Base-by-base conservation (phyloP, 2,888 invertebrate genomes). In the Brachyopa scutellaris region DNA sequence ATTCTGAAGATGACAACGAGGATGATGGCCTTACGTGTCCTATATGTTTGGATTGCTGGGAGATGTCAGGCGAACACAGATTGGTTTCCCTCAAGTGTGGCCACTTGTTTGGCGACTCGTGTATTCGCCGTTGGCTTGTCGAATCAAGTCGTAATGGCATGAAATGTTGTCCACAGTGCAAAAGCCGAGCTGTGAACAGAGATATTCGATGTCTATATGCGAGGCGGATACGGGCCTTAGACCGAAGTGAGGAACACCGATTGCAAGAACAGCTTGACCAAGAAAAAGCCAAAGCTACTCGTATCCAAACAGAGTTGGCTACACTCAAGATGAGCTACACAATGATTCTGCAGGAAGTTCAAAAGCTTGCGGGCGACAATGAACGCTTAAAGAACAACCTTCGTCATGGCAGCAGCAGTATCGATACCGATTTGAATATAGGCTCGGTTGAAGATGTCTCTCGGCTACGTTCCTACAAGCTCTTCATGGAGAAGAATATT, bases 1-100 rank as follows among this genome's bases (percentile, higher is more conserved):
- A 53, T 7, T 11, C 21, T 4, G 79, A 72, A 1, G 84, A 82
- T 8, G 90, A 90, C 1, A 90, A 91, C n/a, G 93, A 93, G 1
- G 93, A 93, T 45, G 94, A 95, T 53, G 95, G 94, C 0, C 92
- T 93, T 86, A 92, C 93, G 0, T 98, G 98, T 86, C 94, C 97
- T 0, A 97, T 98, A 84, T 98, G 98, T 88, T 92, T 97, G 84
- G 98, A 98, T 66, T 90, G 92, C 1, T 98, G 97, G 96, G 95
- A 95, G 2, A 96, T 94, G 88, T 93, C 95, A 0, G 98, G 98
- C 0, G 93, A 93, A 0, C 99, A 99, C 89, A 92, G 97, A 61
- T 91, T 98, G 1, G 95, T 95, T n/a, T 94, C 96, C 0, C 90
- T 99, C 6, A 94, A 94, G 87, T 99, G 99, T 89, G 99, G 99